Percentiles rank a stretch among this genome's conserved stretches.
These are phyloP conservation scores for Tenebrosternarchus preto DNA, from an alignment of 2,113 vertebrate species.

Conservation along the genomic window DNA sequence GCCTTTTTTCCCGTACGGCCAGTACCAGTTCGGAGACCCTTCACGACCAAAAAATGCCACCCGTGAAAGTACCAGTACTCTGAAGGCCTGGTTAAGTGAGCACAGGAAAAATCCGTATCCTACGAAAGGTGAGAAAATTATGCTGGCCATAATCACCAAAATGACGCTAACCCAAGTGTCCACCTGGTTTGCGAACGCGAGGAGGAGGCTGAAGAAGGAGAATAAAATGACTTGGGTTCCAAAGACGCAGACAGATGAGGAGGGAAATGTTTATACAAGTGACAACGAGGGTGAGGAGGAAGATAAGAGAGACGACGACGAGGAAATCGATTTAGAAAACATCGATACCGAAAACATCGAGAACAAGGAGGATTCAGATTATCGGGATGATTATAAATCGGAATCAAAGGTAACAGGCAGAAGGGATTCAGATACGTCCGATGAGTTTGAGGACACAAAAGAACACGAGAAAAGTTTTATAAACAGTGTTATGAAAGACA, in stretches of 20 bases:
- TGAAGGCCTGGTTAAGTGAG: conserved; percentile 90
- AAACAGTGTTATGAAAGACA: conserved; percentile 75
- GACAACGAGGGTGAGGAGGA: conserved; percentile 81
- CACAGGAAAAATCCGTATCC: conserved; percentile 96
- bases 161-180: conserved; percentile 98
- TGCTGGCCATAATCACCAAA: conserved; percentile 97
- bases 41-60: conserved; percentile 98
- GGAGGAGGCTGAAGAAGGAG: conserved; percentile 88
- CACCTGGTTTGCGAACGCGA: conserved; percentile 91
- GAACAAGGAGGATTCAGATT: conserved; percentile 84
- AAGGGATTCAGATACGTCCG: conserved; percentile 89
- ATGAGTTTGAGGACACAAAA: conserved; percentile 87
- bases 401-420: conserved; percentile 82
- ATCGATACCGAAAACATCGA: conserved; percentile 91
- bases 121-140: conserved; percentile 97
- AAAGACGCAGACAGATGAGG: conserved; percentile 91
- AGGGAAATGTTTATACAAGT: conserved; percentile 89
- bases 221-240: conserved; percentile 94
- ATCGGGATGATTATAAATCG: conserved; percentile 80
- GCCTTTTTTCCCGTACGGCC: conserved; percentile 93
- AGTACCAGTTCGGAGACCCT: conserved; percentile 96
- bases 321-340: conserved; percentile 95
- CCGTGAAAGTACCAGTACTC: conserved; percentile 93
- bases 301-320: conserved; percentile 92
- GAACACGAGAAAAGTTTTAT: conserved; percentile 80